phyloP scores from a whole-genome alignment of 2,113 vertebrate species.

The Morone saxatilis region DNA sequence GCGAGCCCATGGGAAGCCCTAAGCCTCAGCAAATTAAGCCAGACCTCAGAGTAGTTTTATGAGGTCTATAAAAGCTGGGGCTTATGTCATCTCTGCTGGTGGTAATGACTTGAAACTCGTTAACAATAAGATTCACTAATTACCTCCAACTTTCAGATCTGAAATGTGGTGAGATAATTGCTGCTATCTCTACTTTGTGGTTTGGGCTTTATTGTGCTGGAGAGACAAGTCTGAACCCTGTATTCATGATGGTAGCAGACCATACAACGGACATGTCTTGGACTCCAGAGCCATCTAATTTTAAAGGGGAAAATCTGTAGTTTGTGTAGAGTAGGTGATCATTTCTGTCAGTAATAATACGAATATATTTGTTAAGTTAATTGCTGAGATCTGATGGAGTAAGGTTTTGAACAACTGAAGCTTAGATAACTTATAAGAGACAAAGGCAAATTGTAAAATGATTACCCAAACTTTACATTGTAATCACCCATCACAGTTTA shows the following conservation, averaged over 20 bases:
- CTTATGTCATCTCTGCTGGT: constrained; percentile 72
- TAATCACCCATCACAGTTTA: not conserved
- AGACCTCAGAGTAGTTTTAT: constrained; percentile 67
- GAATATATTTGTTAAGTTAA: not conserved
- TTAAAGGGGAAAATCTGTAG: not conserved
- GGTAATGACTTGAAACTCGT: constrained; percentile 73
- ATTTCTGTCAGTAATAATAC: not conserved
- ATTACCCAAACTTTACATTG: not conserved
- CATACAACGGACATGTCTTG: not conserved
- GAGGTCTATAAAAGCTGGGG: constrained; percentile 62
- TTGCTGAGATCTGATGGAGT: not conserved
- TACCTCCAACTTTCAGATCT: constrained; percentile 62
- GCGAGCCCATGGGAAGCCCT: constrained; percentile 45
- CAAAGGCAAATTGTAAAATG: not conserved
- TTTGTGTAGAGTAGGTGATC: not conserved
- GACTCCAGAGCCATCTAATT: not conserved
- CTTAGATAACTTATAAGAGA: not conserved
- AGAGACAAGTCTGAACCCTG: constrained; percentile 20
- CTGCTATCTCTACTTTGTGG: constrained; percentile 56
- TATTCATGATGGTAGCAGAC: not conserved
- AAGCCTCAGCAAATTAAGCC: constrained; percentile 60
- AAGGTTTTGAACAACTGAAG: not conserved
- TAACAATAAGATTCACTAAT: constrained; percentile 73
- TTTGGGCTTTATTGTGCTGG: constrained; percentile 39
- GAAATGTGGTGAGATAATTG: constrained; percentile 69